Evolutionary conservation across 2,113 vertebrate genomes (phyloP), one percentile per base, ranked within the genome.

Genomic region (Eolophus roseicapilla): DNA sequence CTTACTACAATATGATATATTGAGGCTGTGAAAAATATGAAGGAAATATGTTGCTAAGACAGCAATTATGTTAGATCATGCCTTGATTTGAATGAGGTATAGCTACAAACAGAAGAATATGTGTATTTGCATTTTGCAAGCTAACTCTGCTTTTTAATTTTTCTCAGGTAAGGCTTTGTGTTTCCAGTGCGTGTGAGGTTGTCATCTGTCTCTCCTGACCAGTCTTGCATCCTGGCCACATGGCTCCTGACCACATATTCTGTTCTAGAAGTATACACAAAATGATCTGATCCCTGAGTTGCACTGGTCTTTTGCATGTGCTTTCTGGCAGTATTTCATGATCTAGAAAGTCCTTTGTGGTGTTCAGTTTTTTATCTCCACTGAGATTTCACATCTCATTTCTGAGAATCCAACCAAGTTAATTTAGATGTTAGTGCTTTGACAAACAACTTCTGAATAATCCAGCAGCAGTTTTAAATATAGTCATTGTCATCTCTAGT

Each of bases 331-430:
- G 21, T 70, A n/a, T 86, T 88, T 88, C 3, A 7, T 37, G 37
- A 77, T 62, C 27, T 73, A 86, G 63, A 80, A 90, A 64, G 79
- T 52, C 6, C 18, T 60, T 90, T 89, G 39, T 86, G 53, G 65
- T 80, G 52, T 91, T 96, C 84, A 95, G 69, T 93, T 90, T 86
- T 89, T 43, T 63, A 8, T 77, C 31, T 63, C 75, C 68, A 50
- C 19, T 53, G 39, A 59, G 57, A 59, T 92, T 62, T 86, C 62
- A 88, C 28, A 64, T 94, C 85, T 95, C 65, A 80, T 93, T 97
- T 95, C 84, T 90, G 83, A 93, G 92, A 96, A 94, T 92, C 53
- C 79, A 93, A 91, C 90, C 81, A 95, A 91, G 50, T 93, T 93
- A 90, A 96, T 97, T 82, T 67, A 90, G 20, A 20, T 77, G 59